Conservation (phyloP, 2,797 vertebrate species). For the Oreortyx pictus region DNA sequence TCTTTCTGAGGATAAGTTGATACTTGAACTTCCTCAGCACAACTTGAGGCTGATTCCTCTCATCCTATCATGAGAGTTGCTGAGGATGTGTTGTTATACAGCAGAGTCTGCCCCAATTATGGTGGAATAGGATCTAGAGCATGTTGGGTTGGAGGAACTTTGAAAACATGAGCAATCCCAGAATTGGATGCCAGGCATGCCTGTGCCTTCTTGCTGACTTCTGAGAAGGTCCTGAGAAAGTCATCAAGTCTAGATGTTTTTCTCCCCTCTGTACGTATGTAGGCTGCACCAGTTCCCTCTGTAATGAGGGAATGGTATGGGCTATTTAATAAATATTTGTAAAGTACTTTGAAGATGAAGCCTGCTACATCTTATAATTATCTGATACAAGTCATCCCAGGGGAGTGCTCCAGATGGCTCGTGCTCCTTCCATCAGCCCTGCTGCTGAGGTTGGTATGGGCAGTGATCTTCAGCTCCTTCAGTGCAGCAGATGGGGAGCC, state of each 20-base stretch:
- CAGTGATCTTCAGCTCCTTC: neutral
- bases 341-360: slow-evolving; percentile 32
- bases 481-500: neutral
- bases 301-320: neutral
- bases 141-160: neutral
- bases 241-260: neutral
- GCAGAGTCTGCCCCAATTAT: neutral
- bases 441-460: neutral
- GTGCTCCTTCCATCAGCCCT: neutral
- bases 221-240: slow-evolving; percentile 11
- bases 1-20: no score
- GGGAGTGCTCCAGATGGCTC: neutral
- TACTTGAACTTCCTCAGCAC: no score
- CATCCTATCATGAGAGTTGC: no score
- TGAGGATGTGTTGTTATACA: neutral
- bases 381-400: neutral
- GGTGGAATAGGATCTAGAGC: neutral
- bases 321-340: slow-evolving; percentile 47
- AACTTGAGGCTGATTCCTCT: no score
- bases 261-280: neutral
- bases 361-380: slow-evolving; percentile 8
- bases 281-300: neutral
- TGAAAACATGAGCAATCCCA: neutral
- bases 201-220: neutral
- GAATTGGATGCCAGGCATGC: neutral